phyloP scores from a whole-genome alignment of 2,113 vertebrate species.

The Sinocyclocheilus anshuiensis region DNA sequence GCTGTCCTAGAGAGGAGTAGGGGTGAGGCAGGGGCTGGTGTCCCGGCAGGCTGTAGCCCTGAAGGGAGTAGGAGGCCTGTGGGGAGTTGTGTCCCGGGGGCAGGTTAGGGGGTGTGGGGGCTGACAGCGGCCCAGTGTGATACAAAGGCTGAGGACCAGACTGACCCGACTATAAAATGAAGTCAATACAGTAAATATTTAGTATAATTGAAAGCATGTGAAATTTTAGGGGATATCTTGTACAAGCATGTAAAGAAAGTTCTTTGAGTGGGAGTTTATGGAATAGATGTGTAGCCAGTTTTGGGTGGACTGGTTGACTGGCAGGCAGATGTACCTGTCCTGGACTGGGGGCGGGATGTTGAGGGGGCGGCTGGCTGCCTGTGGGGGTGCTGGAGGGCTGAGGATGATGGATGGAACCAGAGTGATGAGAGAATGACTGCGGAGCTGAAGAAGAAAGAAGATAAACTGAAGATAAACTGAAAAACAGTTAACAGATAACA shows the following conservation, averaged over 20 bases:
- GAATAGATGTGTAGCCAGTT: not conserved
- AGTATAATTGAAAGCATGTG: too few species aligned
- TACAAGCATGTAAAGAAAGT: not conserved
- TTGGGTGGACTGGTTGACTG: not conserved
- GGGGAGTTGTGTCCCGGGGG: slow-evolving; percentile 89
- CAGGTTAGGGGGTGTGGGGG: slow-evolving; percentile 87
- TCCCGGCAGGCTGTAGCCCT: slow-evolving; percentile 86
- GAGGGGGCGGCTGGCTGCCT: slow-evolving; percentile 86
- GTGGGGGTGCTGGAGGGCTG: slow-evolving; percentile 91
- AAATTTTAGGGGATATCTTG: not conserved
- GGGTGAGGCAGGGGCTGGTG: slow-evolving; percentile 81
- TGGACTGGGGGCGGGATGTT: slow-evolving; percentile 88
- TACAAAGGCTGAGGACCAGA: slow-evolving; percentile 86
- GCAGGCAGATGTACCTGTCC: slow-evolving; percentile 79
- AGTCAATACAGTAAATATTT: not conserved
- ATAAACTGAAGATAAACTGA: too few species aligned
- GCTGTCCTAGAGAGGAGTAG: slow-evolving; percentile 72
- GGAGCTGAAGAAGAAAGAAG: slow-evolving; percentile 69
- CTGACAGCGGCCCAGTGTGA: slow-evolving; percentile 84
- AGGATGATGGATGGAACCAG: slow-evolving; percentile 85
- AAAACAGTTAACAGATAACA: not conserved
- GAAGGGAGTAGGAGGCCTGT: slow-evolving; percentile 84
- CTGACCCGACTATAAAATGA: slow-evolving; percentile 75
- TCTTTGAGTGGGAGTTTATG: not conserved
- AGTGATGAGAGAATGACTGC: slow-evolving; percentile 87